Evolutionary conservation across 2,113 vertebrate species (phyloP), one percentile per base, ranked within the genome.

Genomic region (Donacobius atricapilla): DNA sequence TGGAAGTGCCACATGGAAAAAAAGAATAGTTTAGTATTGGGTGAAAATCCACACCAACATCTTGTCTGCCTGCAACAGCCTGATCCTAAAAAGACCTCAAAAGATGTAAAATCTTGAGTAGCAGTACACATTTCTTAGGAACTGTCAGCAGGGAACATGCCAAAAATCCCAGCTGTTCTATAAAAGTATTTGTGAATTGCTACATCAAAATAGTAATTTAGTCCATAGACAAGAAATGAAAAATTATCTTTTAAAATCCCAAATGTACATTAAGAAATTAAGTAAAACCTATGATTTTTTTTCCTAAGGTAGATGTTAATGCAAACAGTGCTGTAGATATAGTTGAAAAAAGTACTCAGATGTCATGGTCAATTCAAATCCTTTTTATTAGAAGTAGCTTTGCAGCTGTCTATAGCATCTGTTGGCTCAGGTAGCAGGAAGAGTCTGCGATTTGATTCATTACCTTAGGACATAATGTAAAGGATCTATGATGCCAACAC

Each of bases 181-280:
- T 44, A 72, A 72, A 88, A 90, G 61, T 86, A 85, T 91, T 96
- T 92, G 33, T 92, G 90, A 92, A 93, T 90, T 73, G 63, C 90
- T 95, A 72, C 92, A 90, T 92, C 85, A 95, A 95, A 96, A 90
- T 69, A 97, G 85, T 92, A 83, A 93, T 90, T 87, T 96, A 90
- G 70, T 48, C 83, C 56, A 57, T 45, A 91, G 53, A 87, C 20
- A 53, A 63, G 69, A 79, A 94, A 66, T 44, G 10, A 91, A 73
- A 89, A 91, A 64, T 13, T 76, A 71, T 56, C 16, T 58, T 70
- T 78, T 71, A 45, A 50, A 45, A 77, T 65, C n/a, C 13, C 85
- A 88, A 90, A 72, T 42, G 15, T 60, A 64, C 56, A 65, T 45
- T 54, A 79, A 82, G 65, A 87, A 84, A 84, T 82, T 57, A 92